Conservation (phyloP, 2,888 invertebrate species). For the Nephrotoma guestfalica region DNA sequence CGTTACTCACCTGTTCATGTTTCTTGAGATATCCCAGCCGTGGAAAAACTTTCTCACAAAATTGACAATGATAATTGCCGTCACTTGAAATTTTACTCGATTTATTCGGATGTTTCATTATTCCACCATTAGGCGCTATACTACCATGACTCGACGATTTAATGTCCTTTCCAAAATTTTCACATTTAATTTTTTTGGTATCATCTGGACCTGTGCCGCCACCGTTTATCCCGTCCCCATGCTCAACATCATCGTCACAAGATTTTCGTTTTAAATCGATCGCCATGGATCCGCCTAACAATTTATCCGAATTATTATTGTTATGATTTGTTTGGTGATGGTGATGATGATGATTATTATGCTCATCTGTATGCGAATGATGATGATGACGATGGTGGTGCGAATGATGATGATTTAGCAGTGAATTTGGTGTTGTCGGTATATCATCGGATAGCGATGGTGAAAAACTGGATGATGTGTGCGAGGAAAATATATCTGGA, state of each 20-base stretch:
- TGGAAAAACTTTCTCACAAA: constrained; percentile 83
- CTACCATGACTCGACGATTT: constrained; percentile 1
- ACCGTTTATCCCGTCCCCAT: constrained; percentile 5
- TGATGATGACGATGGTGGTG: constrained; percentile 19
- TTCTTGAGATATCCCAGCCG: constrained; percentile 75
- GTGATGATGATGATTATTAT: constrained; percentile 10
- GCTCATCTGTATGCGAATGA: constrained; percentile 17
- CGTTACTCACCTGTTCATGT: constrained; percentile 69
- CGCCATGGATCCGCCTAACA: neutral
- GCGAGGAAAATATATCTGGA: constrained; percentile 32
- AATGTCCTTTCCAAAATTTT: neutral
- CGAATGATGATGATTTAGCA: constrained; percentile 20
- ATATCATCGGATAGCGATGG: constrained; percentile 31
- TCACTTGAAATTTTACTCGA: constrained; percentile 17
- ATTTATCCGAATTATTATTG: neutral
- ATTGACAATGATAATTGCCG: constrained; percentile 80
- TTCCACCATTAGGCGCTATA: neutral
- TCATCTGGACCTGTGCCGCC: constrained; percentile 25
- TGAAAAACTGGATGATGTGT: constrained; percentile 33
- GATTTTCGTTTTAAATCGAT: neutral
- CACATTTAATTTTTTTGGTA: constrained; percentile 28
- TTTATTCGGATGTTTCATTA: constrained; percentile 1
- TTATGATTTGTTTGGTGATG: constrained; percentile 15
- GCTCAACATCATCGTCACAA: neutral
- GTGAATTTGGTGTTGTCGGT: constrained; percentile 29